Conservation (phyloP, 2,888 invertebrate genomes). For the Clusia tigrina region DNA sequence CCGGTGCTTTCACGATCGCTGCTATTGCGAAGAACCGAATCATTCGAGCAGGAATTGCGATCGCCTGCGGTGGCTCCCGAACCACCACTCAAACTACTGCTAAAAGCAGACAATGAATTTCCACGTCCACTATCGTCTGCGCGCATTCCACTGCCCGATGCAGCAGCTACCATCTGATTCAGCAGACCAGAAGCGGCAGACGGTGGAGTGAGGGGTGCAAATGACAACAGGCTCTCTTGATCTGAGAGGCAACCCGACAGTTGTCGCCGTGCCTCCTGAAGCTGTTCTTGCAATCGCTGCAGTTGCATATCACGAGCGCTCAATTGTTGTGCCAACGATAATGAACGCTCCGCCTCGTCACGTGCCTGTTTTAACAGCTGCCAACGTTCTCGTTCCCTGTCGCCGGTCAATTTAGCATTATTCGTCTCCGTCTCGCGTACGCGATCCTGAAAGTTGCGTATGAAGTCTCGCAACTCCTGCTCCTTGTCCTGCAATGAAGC, state of each 20-base stretch:
- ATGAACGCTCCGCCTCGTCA: constrained; percentile 88
- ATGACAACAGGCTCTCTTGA: constrained; percentile 81
- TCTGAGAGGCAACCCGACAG: constrained; percentile 84
- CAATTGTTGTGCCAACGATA: constrained; percentile 86
- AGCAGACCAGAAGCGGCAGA: constrained; percentile 66
- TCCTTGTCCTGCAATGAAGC: constrained; percentile 94
- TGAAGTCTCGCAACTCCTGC: constrained; percentile 90
- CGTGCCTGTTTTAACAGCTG: constrained; percentile 86
- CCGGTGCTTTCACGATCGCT: constrained; percentile 82
- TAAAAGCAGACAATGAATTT: constrained; percentile 69
- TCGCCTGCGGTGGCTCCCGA: constrained; percentile 69
- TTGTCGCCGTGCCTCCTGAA: constrained; percentile 82
- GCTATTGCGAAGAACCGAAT: constrained; percentile 81
- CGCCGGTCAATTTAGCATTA: constrained; percentile 69
- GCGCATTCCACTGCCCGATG: constrained; percentile 76
- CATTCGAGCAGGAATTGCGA: constrained; percentile 85
- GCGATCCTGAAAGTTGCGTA: constrained; percentile 91
- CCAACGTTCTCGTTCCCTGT: constrained; percentile 88
- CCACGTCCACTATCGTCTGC: constrained; percentile 74
- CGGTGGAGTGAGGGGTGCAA: constrained; percentile 72
- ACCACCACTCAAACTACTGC: constrained; percentile 59
- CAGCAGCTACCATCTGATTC: constrained; percentile 65
- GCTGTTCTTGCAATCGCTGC: constrained; percentile 83
- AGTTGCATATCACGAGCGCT: constrained; percentile 87
- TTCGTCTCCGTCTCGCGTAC: constrained; percentile 80